Evolutionary conservation across 2,888 invertebrate genomes (phyloP).

Genomic region (Pseudanteris insignis): DNA sequence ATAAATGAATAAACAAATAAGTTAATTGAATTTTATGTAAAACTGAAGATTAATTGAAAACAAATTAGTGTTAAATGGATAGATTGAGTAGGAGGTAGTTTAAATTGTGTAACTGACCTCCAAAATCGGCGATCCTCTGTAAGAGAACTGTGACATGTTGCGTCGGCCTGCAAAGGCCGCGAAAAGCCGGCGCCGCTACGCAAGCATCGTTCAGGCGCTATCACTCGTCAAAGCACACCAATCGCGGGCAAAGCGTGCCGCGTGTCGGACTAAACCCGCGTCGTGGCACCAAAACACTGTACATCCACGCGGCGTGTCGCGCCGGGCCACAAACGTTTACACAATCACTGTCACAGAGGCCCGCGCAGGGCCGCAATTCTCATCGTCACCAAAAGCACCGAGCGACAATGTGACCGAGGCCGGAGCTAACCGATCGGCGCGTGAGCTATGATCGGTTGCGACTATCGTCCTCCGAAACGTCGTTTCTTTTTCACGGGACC

Average conservation of each 20-base stretch:
- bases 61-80: too few relatives aligned
- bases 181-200: constrained; percentile 64
- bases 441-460: constrained; percentile 67
- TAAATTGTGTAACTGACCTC: constrained; percentile 69
- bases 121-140: constrained; percentile 74
- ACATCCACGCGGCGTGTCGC: constrained; percentile 27
- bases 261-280: constrained; percentile 7
- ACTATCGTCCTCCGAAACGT: constrained; percentile 65
- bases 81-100: too few relatives aligned
- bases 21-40: too few relatives aligned
- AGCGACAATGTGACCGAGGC: constrained; percentile 15
- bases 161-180: constrained; percentile 68
- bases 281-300: constrained; percentile 24
- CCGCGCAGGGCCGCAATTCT: constrained; percentile 4
- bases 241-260: constrained; percentile 10
- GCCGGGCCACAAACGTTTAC: constrained; percentile 7
- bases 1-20: too few relatives aligned
- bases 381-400: constrained; percentile 8
- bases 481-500: constrained; percentile 66
- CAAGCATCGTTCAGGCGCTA: constrained; percentile 59
- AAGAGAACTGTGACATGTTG: constrained; percentile 76
- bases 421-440: constrained; percentile 63
- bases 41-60: too few relatives aligned
- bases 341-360: constrained; percentile 34
- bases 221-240: constrained; percentile 31